phyloP scores from a whole-genome alignment of 1,140 invertebrate species.

The Limonius californicus region DNA sequence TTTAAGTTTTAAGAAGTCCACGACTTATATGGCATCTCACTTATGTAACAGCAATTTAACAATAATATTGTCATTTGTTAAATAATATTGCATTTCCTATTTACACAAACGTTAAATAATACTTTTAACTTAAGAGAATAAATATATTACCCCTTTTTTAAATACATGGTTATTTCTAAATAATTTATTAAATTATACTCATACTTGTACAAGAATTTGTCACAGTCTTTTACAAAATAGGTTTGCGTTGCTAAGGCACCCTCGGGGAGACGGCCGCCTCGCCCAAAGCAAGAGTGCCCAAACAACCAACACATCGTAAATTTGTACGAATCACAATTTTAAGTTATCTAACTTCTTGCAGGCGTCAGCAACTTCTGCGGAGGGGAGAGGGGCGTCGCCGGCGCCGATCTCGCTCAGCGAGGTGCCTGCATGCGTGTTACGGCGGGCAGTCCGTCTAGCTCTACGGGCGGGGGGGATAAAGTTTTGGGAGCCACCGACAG shows the following conservation, averaged over 20 bases:
- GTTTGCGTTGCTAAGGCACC: slow-evolving; percentile 16
- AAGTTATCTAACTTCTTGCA: slow-evolving; percentile 36
- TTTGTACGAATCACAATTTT: slow-evolving; percentile 34
- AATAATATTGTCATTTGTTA: slow-evolving; percentile 30
- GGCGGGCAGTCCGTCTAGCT: slow-evolving; percentile 20
- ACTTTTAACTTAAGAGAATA: slow-evolving; percentile 22
- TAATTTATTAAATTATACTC: slow-evolving; percentile 17
- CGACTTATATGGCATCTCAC: slow-evolving; percentile 23
- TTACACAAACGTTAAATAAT: slow-evolving; percentile 21
- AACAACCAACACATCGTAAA: slow-evolving; percentile 20
- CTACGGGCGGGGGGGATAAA: slow-evolving; percentile 15
- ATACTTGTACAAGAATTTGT: slow-evolving; percentile 17
- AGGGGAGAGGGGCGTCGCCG: slow-evolving; percentile 39
- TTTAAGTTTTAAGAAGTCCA: slow-evolving; percentile 5
- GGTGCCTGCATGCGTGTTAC: not conserved
- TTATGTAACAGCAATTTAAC: slow-evolving; percentile 11
- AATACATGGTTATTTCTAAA: slow-evolving; percentile 21
- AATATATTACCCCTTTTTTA: slow-evolving; percentile 30
- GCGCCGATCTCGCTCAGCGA: slow-evolving; percentile 40
- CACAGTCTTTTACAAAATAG: slow-evolving; percentile 20
- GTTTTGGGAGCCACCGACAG: not conserved
- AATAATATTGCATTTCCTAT: slow-evolving; percentile 28
- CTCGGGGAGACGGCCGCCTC: slow-evolving; percentile 2
- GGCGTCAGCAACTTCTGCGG: slow-evolving; percentile 27
- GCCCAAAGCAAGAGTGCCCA: slow-evolving; percentile 20